A percentile compares a stretch with the other conserved stretches of the same genome.
Evolutionary conservation across 2,797 vertebrate species (phyloP).

Genomic region (Gymnoscopelus braueri): DNA sequence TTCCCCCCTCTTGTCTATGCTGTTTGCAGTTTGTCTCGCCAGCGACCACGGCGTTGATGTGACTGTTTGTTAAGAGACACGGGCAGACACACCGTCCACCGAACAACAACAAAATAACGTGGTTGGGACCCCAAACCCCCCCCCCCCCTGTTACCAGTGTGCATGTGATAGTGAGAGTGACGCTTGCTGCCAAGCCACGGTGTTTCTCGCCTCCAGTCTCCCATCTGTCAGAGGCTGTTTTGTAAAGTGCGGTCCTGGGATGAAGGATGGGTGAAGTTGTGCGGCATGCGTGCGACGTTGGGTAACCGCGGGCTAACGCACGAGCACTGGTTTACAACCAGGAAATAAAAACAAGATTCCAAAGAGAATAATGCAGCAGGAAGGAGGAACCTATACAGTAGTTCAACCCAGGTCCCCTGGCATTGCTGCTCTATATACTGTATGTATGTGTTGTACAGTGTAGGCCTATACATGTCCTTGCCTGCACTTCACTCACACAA

Average conservation of each 20-base stretch:
- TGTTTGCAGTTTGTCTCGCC: neutral
- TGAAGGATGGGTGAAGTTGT: conserved; percentile 48
- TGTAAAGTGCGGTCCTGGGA: conserved; percentile 66
- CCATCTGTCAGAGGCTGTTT: conserved; percentile 70
- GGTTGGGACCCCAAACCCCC: conserved; percentile 29
- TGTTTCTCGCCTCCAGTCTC: conserved; percentile 52
- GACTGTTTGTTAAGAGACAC: neutral
- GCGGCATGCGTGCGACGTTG: conserved; percentile 20
- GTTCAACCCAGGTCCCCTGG: conserved; percentile 67
- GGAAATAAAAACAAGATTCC: conserved; percentile 77
- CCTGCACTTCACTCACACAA: too few species aligned
- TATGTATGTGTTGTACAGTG: conserved; percentile 6
- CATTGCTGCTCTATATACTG: conserved; percentile 27
- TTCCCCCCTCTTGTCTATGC: neutral
- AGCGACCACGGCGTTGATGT: neutral
- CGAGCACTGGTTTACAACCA: conserved; percentile 54
- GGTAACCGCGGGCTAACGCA: conserved; percentile 57
- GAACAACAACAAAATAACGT: conserved; percentile 31
- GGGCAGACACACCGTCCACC: neutral
- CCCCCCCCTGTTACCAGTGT: conserved; percentile 19
- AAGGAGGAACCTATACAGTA: conserved; percentile 68
- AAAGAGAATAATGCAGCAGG: conserved; percentile 80
- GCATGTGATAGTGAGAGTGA: conserved; percentile 24
- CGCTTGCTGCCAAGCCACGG: conserved; percentile 34
- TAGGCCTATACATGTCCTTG: too few species aligned